phyloP scores from a whole-genome alignment of 2,797 vertebrate genomes.

The Leucoraja ocellata region DNA sequence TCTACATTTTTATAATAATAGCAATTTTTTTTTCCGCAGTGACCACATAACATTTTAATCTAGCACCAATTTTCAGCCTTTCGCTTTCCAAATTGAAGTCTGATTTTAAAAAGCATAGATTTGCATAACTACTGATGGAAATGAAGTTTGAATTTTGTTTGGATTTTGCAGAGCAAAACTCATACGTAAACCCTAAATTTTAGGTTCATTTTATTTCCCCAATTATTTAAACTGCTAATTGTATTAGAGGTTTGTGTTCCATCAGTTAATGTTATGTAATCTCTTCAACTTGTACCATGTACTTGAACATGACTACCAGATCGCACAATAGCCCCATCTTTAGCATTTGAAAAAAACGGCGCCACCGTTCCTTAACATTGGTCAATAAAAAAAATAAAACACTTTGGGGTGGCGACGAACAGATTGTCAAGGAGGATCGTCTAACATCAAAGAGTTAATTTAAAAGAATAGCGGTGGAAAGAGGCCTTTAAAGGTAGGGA shows the following conservation, averaged over 20 bases:
- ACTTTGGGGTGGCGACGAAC: not conserved
- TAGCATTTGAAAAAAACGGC: not conserved
- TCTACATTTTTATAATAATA: not conserved
- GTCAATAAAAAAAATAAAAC: not conserved
- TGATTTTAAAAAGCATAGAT: not conserved
- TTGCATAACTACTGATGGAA: not conserved
- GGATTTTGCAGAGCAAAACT: too few species aligned
- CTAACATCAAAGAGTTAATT: slow-evolving; percentile 32
- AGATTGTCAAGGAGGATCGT: not conserved
- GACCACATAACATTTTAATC: not conserved
- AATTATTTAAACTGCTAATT: not conserved
- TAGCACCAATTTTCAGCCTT: not conserved
- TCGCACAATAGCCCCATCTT: not conserved
- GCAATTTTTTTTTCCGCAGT: too few species aligned
- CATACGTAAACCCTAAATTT: too few species aligned
- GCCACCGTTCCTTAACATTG: not conserved
- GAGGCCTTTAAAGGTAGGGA: not conserved
- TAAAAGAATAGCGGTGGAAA: not conserved
- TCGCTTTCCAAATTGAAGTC: not conserved
- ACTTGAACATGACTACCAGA: not conserved
- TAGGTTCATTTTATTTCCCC: too few species aligned
- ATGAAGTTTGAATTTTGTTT: not conserved
- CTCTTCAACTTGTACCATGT: not conserved
- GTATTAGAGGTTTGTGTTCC: not conserved
- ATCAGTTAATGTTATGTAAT: not conserved